Evolutionary conservation across 2,888 invertebrate species (phyloP).

Genomic region (Gastrophysa polygoni): DNA sequence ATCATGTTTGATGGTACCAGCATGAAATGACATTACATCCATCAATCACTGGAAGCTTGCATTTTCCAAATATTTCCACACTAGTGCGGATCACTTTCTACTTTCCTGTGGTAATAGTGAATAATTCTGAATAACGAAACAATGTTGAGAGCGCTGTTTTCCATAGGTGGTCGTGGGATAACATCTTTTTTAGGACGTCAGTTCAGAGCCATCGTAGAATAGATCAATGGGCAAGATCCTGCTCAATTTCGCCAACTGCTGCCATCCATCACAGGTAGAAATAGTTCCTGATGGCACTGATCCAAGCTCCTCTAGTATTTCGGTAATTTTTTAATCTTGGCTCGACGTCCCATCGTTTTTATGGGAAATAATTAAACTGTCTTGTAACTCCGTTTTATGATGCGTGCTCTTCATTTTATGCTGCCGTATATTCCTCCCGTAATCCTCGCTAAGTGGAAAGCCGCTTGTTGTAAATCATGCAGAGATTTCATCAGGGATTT

Average conservation of each 20-base stretch:
- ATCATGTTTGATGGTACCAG: too few relatives aligned
- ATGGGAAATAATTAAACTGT: constrained; percentile 14
- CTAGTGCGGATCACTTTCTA: too few relatives aligned
- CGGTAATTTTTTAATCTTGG: constrained; percentile 11
- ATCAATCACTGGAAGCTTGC: too few relatives aligned
- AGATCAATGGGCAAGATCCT: not conserved
- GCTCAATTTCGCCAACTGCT: not conserved
- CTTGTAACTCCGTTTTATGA: constrained; percentile 12
- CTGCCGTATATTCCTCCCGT: constrained; percentile 17
- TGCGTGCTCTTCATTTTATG: constrained; percentile 8
- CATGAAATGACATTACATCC: too few relatives aligned
- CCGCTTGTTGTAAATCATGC: constrained; percentile 19
- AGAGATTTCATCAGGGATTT: constrained; percentile 15
- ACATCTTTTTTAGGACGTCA: too few relatives aligned
- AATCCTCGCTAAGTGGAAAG: constrained; percentile 17
- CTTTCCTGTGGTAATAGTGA: too few relatives aligned
- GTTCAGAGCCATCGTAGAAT: too few relatives aligned
- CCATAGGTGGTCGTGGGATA: too few relatives aligned
- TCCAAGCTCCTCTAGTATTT: constrained; percentile 11
- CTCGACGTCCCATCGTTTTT: not conserved
- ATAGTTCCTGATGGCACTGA: constrained; percentile 3
- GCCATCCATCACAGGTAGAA: not conserved
- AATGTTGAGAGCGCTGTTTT: too few relatives aligned
- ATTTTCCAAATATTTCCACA: too few relatives aligned
- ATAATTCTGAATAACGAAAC: too few relatives aligned